Base-by-base conservation (phyloP, 92 coral and sea anemone genomes). In the Pocillopora meandrina region DNA sequence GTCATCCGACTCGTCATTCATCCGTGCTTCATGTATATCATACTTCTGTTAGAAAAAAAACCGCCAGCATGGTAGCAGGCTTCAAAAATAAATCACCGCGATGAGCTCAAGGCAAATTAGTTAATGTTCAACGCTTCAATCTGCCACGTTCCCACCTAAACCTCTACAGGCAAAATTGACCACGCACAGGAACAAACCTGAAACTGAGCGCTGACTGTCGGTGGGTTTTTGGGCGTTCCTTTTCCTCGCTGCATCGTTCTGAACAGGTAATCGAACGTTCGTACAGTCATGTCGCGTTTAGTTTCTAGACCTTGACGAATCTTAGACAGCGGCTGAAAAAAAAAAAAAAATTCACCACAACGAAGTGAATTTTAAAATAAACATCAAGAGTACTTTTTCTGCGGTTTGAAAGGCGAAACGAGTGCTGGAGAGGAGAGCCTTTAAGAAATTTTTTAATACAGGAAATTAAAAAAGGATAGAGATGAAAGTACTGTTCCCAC, bases 131-230 rank as follows among this genome's bases (percentile, higher is more conserved):
- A 19, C 68, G 11, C 23, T 26, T 19, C 68, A 19, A 18, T 61
- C 65, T 14, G 52, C 52, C 52, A 3, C 52, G 5, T 7, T 7
- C 52, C 52, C 52, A 3, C 52, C 52, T 0, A 42, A 18, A 10
- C 14, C 9, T 56, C 68, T 5, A 8, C 35, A 52, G 55, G 23
- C 2, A 9, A 7, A 23, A 11, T 19, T 13, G 19, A 13, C 10
- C 1, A 11, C 10, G 23, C 20, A 76, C 2, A 9, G 16, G n/a
- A 19, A 83, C 90, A 78, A 49, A 97, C 99, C 98, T 97, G 99
- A 72, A 97, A 97, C 87, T 97, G 99, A 0, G 99, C 99, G 59
- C 96, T 97, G 75, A 97, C 99, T 17, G 99, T 97, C 2, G 99
- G 99, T 0, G 99, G 99, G 75, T 97, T 97, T 88, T 95, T 97